Conservation (phyloP, 2,797 vertebrate species). For the Macrochelys suwanniensis region DNA sequence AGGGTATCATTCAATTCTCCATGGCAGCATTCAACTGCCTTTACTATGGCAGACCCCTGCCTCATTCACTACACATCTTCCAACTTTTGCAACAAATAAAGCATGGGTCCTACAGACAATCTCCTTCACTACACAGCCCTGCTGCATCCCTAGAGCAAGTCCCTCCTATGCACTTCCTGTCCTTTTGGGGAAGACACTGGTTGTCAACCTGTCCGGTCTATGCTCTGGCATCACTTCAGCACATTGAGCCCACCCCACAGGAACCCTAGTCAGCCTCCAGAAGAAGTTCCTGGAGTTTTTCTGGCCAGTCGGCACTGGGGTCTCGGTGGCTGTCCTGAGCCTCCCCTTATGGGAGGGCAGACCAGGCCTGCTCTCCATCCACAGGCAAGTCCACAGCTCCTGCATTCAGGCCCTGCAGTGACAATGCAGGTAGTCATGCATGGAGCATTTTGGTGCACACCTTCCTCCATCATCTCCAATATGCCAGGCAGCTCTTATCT, state of each 20-base stretch:
- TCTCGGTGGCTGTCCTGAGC: too few relatives aligned
- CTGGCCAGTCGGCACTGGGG: too few relatives aligned
- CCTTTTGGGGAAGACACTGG: not conserved
- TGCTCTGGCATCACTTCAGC: not conserved
- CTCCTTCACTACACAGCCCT: not conserved
- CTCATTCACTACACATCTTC: not conserved
- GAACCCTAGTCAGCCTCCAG: not conserved
- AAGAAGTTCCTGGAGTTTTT: too few relatives aligned
- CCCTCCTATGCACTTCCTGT: not conserved
- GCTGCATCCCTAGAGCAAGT: not conserved
- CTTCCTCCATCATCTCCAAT: not conserved
- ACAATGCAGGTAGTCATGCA: too few relatives aligned
- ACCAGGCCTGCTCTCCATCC: too few relatives aligned
- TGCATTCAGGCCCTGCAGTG: not conserved
- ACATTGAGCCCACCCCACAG: not conserved
- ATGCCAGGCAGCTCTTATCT: not conserved
- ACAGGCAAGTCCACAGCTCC: too few relatives aligned
- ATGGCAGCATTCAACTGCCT: not conserved
- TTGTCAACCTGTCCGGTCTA: too few relatives aligned
- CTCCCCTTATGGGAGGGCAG: too few relatives aligned
- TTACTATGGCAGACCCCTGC: not conserved
- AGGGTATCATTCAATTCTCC: not conserved
- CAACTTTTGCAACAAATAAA: not conserved
- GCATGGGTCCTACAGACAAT: not conserved
- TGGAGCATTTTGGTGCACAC: not conserved